These are phyloP conservation scores for Mechanitis messenoides DNA, from an alignment of 2,888 invertebrate genomes.

Conservation along the genomic window DNA sequence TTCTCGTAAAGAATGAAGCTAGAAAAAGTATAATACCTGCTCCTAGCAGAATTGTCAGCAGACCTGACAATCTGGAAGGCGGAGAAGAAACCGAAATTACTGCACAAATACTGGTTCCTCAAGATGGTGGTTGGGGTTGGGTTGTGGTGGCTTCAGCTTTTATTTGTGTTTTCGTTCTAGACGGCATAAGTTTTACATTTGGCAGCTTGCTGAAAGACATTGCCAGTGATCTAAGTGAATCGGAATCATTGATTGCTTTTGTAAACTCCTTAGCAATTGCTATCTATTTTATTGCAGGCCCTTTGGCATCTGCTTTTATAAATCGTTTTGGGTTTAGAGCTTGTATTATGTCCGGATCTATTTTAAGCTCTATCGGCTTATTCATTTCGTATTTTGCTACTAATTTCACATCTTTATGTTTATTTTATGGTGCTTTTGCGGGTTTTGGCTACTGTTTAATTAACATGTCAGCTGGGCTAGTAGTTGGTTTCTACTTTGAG, in stretches of 20 bases:
- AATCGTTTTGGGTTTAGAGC: conserved; percentile 67
- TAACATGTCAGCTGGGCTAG: conserved; percentile 51
- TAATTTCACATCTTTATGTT: conserved; percentile 42
- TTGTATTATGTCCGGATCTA: conserved; percentile 57
- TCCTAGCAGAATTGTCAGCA: conserved; percentile 47
- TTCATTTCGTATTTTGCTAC: conserved; percentile 53
- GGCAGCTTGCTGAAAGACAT: conserved; percentile 57
- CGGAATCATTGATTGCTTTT: conserved; percentile 49
- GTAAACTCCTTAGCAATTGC: conserved; percentile 60
- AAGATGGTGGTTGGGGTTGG: conserved; percentile 69
- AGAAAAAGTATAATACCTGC: conserved; percentile 44
- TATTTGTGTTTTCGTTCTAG: conserved; percentile 48
- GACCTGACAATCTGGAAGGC: conserved; percentile 47
- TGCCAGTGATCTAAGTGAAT: conserved; percentile 43
- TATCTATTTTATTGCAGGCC: conserved; percentile 55
- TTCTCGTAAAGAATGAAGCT: conserved; percentile 33
- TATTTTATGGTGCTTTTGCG: conserved; percentile 54
- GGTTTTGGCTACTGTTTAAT: conserved; percentile 60
- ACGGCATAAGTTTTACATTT: conserved; percentile 59
- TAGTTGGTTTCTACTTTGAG: conserved; percentile 70
- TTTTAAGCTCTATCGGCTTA: conserved; percentile 48
- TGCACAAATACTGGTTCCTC: conserved; percentile 61
- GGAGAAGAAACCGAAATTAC: conserved; percentile 66
- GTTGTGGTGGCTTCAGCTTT: conserved; percentile 56
- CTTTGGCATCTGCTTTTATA: conserved; percentile 60